Base-by-base conservation (phyloP, 2,888 invertebrate species). In the Calliphora vomitoria region DNA sequence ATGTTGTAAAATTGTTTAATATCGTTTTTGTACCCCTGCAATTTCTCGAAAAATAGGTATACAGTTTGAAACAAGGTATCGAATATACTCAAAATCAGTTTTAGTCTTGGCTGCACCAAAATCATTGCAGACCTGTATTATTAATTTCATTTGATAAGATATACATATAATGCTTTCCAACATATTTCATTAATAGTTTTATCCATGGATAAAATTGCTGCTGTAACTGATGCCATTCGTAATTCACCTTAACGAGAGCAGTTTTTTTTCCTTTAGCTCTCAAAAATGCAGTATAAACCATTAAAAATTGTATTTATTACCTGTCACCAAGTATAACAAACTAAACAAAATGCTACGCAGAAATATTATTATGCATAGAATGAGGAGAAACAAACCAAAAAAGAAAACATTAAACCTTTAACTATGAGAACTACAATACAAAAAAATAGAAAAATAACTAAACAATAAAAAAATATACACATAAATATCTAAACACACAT, bases 221-320 rank as follows among this genome's bases (percentile, higher is more conserved):
- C 82, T 69, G 82, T 55, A 5, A 10, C 55, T 58, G 66, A 20
- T 62, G 85, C 64, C 35, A 84, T 66, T 64, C 31, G 71, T 35
- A 58, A 47, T 80, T 80, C 71, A 69, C 44, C 47, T 20, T 64
- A 71, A 44, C 11, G 20, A 64, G 20, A 78, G 31, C 10, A 76
- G 44, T 2, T 11, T 44, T n/a, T 66, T 76, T 88, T 88, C 85
- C 85, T 86, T 74, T 20, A 58, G 89, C 89, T 81, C 68, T 90
- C 89, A 89, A 90, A 91, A 91, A 89, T 89, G 89, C 90, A 89
- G 91, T 90, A 90, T 76, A 90, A 90, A 89, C 90, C 90, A 91
- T 91, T 91, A 91, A 91, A 91, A 91, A 90, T 90, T 89, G 89
- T 90, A 91, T 91, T 91, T 91, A 91, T 91, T 90, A 89, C 91